Base-by-base conservation (phyloP, 2,888 invertebrate genomes). In the Troglohyphantes excavatus region DNA sequence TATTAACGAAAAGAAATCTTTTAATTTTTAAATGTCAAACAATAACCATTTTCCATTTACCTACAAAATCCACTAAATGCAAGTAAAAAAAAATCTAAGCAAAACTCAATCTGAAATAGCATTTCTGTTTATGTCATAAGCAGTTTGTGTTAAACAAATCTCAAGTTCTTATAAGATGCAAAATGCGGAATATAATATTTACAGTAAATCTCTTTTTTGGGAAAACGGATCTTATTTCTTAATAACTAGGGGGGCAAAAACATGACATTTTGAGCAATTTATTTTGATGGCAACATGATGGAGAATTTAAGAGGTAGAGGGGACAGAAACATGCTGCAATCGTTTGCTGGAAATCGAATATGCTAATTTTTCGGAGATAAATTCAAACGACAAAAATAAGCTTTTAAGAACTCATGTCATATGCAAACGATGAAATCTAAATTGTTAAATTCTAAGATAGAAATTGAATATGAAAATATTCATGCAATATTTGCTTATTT, bases 371-470 rank as follows among this genome's bases (percentile, higher is more conserved):
- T 46, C 0, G 21, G 29, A 26, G 27, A 19, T 33, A 26, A 65
- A 23, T 75, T 61, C n/a, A 27, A 61, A 75, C 33, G 17, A 65
- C n/a, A n/a, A 65, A 19, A 65, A 9, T 23, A 59, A 59, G 61
- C 53, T 61, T 33, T 61, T 61, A 61, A 19, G 39, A 72, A 82
- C 27, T 65, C 23, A 61, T 46, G 72, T 83, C 83, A 83, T 46
- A 73, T 46, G 63, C 65, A 65, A 65, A 19, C 21, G 27, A 73
- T 61, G 63, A 83, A 73, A 83, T 83, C 63, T 29, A 83, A 83
- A 83, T 83, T 29, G 73, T 46, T 11, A 39, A 43, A 65, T 29
- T 43, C 33, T n/a, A 9, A 6, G n/a, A 72, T 33, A 39, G n/a
- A 53, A 53, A 53, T 53, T 13, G 53, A 53, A 53, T n/a, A 53